These are phyloP conservation scores for Carabus problematicus DNA, from an alignment of 2,888 invertebrate species.

Conservation along the genomic window DNA sequence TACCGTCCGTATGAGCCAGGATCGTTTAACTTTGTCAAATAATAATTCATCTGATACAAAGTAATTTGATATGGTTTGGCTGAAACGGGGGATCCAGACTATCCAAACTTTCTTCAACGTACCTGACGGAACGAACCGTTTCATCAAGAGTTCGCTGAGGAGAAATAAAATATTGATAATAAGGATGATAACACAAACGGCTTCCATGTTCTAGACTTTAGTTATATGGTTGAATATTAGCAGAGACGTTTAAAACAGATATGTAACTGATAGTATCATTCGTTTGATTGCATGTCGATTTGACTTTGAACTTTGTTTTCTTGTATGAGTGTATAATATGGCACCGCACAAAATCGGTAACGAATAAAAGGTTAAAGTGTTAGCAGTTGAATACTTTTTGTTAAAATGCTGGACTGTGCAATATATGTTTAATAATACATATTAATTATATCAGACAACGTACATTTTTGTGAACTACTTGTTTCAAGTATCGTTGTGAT, in stretches of 20 bases:
- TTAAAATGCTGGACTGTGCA: not conserved
- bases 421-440: too few species aligned
- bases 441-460: too few species aligned
- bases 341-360: not conserved
- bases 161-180: constrained; percentile 40
- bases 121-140: constrained; percentile 14
- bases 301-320: constrained; percentile 1
- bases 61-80: too few species aligned
- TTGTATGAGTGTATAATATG: not conserved
- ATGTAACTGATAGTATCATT: constrained; percentile 3
- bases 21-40: too few species aligned
- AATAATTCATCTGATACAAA: too few species aligned
- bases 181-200: constrained; percentile 31
- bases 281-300: not conserved
- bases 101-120: not conserved
- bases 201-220: constrained; percentile 22
- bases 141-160: constrained; percentile 23
- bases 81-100: too few species aligned
- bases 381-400: too few species aligned
- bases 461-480: too few species aligned
- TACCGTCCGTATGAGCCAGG: too few species aligned
- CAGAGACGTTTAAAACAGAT: constrained; percentile 16
- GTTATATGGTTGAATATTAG: constrained; percentile 30
- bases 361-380: not conserved
- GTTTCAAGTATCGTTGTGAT: not conserved